phyloP scores from a whole-genome alignment of 2,888 invertebrate species.

The Eubasilissa splendida region DNA sequence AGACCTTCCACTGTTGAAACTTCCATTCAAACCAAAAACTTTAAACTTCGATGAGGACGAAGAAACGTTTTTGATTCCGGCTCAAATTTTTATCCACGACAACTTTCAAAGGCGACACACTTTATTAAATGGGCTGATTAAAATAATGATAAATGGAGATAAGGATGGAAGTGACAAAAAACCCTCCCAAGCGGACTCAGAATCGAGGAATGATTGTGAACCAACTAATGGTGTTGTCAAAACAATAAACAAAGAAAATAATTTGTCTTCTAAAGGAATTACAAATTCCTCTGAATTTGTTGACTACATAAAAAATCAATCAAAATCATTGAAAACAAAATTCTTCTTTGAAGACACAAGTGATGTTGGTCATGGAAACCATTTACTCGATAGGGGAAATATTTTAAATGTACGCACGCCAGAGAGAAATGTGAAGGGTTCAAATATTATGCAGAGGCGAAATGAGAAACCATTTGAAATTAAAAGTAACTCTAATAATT shows the following conservation, averaged over 20 bases:
- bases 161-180: constrained; percentile 3
- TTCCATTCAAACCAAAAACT: constrained; percentile 30
- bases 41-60: constrained; percentile 43
- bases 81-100: constrained; percentile 51
- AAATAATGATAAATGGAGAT: constrained; percentile 33
- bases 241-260: constrained; percentile 26
- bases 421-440: neutral
- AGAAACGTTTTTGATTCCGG: constrained; percentile 31
- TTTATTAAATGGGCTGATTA: constrained; percentile 47
- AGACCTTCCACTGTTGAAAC: constrained; percentile 37
- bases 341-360: neutral
- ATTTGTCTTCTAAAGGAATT: constrained; percentile 29
- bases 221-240: constrained; percentile 25
- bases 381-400: neutral
- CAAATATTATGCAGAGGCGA: neutral
- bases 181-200: neutral
- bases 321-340: constrained; percentile 2
- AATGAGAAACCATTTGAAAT: constrained; percentile 3
- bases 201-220: constrained; percentile 14
- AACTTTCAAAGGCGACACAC: constrained; percentile 52
- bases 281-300: constrained; percentile 41
- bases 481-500: constrained; percentile 1
- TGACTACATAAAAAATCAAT: constrained; percentile 32
- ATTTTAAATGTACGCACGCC: neutral
- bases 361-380: neutral